Conservation (phyloP, 2,797 vertebrate species). For the Chromobotia macracanthus region DNA sequence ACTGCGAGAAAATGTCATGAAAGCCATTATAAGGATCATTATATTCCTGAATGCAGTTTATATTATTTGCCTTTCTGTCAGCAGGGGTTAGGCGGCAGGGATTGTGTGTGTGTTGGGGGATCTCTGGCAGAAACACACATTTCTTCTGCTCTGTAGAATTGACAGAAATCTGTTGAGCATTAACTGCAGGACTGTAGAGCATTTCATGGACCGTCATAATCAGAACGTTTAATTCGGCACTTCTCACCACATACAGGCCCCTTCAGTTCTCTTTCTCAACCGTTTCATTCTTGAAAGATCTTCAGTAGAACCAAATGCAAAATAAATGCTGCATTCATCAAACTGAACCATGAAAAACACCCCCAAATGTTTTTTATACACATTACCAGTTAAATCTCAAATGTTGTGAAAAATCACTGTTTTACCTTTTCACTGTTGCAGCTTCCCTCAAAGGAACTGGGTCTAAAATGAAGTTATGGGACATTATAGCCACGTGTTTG, state of each 20-base stretch:
- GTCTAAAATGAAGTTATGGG: constrained; percentile 99
- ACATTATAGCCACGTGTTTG: constrained; percentile 96
- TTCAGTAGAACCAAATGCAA: background rate
- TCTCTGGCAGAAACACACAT: constrained; percentile 46
- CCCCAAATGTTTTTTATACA: background rate
- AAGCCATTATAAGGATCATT: constrained; percentile 7
- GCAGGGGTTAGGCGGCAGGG: constrained; percentile 4
- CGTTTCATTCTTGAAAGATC: background rate
- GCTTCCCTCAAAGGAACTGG: constrained; percentile 93
- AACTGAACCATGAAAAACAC: constrained; percentile 30
- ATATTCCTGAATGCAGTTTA: background rate
- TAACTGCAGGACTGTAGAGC: constrained; percentile 29
- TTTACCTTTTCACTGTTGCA: constrained; percentile 63
- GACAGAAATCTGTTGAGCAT: constrained; percentile 58
- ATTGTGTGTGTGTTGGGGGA: constrained; percentile 7
- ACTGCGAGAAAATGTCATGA: background rate
- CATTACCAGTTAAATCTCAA: background rate
- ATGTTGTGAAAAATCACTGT: constrained; percentile 3
- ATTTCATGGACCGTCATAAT: constrained; percentile 5
- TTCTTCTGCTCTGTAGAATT: constrained; percentile 45
- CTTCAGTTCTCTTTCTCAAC: background rate
- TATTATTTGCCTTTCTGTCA: constrained; percentile 18
- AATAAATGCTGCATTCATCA: background rate
- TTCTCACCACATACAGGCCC: constrained; percentile 9
- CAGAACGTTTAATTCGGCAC: constrained; percentile 10